phyloP scores from a whole-genome alignment of 35 echinoderm and acorn worm species.

The Nesometra sesokonis region DNA sequence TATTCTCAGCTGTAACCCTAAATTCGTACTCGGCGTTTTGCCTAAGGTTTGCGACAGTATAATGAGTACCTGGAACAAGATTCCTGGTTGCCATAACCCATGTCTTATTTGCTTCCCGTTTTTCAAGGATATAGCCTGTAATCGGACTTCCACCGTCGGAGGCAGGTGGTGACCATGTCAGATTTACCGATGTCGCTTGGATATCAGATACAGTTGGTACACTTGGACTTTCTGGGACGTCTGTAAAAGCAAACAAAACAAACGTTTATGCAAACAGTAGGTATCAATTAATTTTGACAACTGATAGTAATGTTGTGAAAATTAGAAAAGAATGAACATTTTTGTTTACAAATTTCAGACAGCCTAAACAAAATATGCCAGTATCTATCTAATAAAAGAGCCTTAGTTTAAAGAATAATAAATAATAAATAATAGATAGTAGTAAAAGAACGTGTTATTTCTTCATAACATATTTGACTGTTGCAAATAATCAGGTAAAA shows the following conservation, averaged over 20 bases:
- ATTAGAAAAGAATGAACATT: too few relatives aligned
- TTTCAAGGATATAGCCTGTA: slow-evolving; percentile 73
- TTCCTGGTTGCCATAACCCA: slow-evolving; percentile 55
- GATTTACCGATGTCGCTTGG: slow-evolving; percentile 42
- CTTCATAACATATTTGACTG: too few relatives aligned
- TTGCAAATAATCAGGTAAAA: neutral
- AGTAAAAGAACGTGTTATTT: too few relatives aligned
- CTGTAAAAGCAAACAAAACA: slow-evolving; percentile 24
- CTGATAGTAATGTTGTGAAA: too few relatives aligned
- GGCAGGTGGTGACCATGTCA: slow-evolving; percentile 84
- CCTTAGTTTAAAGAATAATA: too few relatives aligned
- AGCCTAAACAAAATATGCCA: too few relatives aligned
- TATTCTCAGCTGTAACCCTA: slow-evolving; percentile 78
- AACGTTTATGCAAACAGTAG: too few relatives aligned
- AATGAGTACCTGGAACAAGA: slow-evolving; percentile 31
- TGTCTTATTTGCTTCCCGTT: slow-evolving; percentile 44
- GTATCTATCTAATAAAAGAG: too few relatives aligned
- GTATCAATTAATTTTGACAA: too few relatives aligned
- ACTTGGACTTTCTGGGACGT: slow-evolving; percentile 69
- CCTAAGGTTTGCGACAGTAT: slow-evolving; percentile 55
- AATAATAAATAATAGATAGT: too few relatives aligned
- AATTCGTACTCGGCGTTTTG: too few relatives aligned
- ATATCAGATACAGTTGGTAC: slow-evolving; percentile 76
- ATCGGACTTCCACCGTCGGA: slow-evolving; percentile 78
- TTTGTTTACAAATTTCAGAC: too few relatives aligned